Base-by-base conservation (phyloP, 2,888 invertebrate species). In the Hemicrepidius hirtus region DNA sequence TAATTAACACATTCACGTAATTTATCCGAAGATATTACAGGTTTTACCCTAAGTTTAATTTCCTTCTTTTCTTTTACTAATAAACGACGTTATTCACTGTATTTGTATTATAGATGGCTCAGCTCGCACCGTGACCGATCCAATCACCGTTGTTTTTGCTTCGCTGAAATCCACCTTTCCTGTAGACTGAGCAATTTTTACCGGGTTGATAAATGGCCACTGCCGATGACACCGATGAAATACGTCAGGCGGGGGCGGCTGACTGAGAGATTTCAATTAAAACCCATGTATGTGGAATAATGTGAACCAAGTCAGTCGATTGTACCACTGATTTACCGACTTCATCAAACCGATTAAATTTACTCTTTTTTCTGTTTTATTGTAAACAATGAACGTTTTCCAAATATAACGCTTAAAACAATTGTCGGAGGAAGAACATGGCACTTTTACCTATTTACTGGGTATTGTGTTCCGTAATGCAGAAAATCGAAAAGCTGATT, bases 221-320 rank as follows among this genome's bases (percentile, higher is more conserved):
- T 86, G 86, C 85, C 82, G 86, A 86, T 86, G 86, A 86, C 86
- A 86, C 85, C 85, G 84, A 85, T 86, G 85, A 86, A 86, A 86
- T 86, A 86, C 85, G 84, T 84, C 82, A 84, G 79, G 81, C 80
- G 77, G 74, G 79, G 82, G 80, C 74, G 79, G 79, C 71, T 80
- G 78, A 80, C 82, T 78, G 80, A 80, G 83, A 82, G 83, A 84
- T 85, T 87, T 87, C 87, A 87, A 87, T 87, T 87, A 87, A 87
- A 86, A 87, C 84, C 82, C 87, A 86, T 86, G 86, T 87, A 86
- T 84, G 87, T 84, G 87, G 87, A 87, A 87, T 87, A 87, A 87
- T 86, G 80, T 81, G 85, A 81, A 81, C 81, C 81, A 75, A 77
- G 57, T 35, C 62, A 44, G 50, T 62, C 53, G 76, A 32, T 78